Percentiles rank a stretch among this genome's conserved stretches.
phyloP scores from a whole-genome alignment of 35 echinoderm and acorn worm species.

The Lytechinus pictus region DNA sequence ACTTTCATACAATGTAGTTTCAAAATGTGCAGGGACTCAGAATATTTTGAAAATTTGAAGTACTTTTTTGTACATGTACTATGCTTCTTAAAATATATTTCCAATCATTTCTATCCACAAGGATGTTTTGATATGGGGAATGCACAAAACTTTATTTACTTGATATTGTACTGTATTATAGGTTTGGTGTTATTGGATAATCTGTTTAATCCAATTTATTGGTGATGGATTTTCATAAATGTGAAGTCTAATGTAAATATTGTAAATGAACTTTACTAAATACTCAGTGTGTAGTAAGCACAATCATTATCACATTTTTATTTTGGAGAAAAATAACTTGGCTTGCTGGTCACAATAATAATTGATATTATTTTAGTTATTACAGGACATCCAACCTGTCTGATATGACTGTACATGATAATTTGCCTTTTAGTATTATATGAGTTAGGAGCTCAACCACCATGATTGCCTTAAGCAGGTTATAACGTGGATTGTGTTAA shows the following conservation, averaged over 20 bases:
- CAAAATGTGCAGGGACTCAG: background rate
- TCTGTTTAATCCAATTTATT: background rate
- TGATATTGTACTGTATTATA: background rate
- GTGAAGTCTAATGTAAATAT: background rate
- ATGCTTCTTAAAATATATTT: background rate
- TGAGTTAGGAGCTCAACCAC: too few species aligned
- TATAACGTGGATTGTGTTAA: too few species aligned
- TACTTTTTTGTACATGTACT: background rate
- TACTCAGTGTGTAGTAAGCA: background rate
- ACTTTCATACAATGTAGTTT: background rate
- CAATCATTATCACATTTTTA: background rate
- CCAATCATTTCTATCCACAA: background rate
- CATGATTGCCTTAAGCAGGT: too few species aligned
- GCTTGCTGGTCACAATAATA: too few species aligned
- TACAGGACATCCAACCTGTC: too few species aligned
- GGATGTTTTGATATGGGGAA: background rate
- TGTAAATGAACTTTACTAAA: background rate
- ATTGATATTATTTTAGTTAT: too few species aligned
- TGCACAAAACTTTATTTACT: background rate
- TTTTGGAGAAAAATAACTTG: background rate
- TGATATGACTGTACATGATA: too few species aligned
- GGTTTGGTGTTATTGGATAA: background rate
- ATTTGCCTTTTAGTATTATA: too few species aligned
- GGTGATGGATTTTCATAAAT: background rate
- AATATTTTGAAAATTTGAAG: background rate